Percentiles rank a stretch among this genome's conserved stretches.
Conservation (phyloP, 2,888 invertebrate genomes). For the Homarus gammarus region DNA sequence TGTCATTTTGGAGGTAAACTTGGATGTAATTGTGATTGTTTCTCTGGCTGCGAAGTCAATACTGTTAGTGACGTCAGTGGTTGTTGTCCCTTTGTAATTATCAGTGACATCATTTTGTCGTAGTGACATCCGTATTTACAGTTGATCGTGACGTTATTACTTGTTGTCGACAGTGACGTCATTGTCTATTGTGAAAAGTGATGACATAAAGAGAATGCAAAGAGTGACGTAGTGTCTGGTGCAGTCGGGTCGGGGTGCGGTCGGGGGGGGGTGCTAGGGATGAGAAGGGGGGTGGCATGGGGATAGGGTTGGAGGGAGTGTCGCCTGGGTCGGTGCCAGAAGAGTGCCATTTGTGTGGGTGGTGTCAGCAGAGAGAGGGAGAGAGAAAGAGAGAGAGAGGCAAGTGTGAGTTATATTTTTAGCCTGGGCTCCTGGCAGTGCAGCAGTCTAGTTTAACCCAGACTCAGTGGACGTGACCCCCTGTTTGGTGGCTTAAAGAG, state of each 20-base stretch:
- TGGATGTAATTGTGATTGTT: too few relatives aligned
- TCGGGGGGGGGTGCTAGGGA: background rate
- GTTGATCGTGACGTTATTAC: too few relatives aligned
- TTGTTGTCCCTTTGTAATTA: too few relatives aligned
- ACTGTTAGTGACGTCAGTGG: too few relatives aligned
- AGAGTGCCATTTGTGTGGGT: background rate
- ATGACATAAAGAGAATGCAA: background rate
- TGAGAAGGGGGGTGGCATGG: background rate
- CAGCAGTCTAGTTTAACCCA: too few relatives aligned
- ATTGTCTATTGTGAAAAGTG: background rate
- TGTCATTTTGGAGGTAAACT: too few relatives aligned
- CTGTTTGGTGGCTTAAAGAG: constrained; percentile 11
- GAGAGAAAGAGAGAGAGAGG: too few relatives aligned
- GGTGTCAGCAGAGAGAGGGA: background rate
- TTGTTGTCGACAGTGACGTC: background rate
- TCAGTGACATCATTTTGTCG: too few relatives aligned
- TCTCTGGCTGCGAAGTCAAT: too few relatives aligned
- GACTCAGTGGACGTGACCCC: background rate
- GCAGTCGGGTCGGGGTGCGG: background rate
- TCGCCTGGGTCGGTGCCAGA: background rate
- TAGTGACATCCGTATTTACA: too few relatives aligned
- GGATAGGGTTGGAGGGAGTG: background rate
- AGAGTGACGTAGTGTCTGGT: background rate
- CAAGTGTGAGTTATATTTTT: too few relatives aligned
- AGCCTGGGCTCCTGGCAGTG: too few relatives aligned